Evolutionary conservation across 37 sponge, comb jelly and placozoan genomes (phyloP).

Genomic region (Petrosia ficiformis): DNA sequence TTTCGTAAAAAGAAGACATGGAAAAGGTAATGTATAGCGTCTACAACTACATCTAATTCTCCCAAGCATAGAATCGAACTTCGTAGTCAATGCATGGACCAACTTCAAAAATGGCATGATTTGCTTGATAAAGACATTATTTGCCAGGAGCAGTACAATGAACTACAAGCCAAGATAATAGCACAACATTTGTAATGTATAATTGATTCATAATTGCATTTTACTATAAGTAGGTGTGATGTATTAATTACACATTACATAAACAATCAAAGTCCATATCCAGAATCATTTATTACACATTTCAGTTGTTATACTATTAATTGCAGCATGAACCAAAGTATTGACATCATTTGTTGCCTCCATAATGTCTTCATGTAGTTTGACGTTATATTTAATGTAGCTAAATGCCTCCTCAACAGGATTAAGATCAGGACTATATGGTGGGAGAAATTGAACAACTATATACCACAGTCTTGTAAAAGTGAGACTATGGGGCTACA

Average conservation of each 20-base stretch:
- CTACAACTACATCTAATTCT: too few relatives aligned
- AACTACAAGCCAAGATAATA: constrained; percentile 19
- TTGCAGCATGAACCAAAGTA: constrained; percentile 1
- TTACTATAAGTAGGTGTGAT: background rate
- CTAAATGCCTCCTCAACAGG: constrained; percentile 41
- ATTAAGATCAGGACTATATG: constrained; percentile 24
- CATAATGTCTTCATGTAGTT: constrained; percentile 24
- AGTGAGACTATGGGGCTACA: background rate
- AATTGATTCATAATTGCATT: background rate
- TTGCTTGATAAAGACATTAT: constrained; percentile 21
- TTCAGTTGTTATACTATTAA: background rate
- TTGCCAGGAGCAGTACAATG: background rate
- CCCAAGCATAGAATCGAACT: background rate
- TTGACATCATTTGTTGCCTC: constrained; percentile 1
- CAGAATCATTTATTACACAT: constrained; percentile 10
- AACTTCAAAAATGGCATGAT: constrained; percentile 7
- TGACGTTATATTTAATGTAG: constrained; percentile 19
- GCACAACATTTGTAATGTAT: background rate
- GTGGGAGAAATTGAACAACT: constrained; percentile 13
- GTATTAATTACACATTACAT: background rate
- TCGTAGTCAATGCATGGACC: background rate
- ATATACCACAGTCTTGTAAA: constrained; percentile 20
- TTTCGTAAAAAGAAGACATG: constrained; percentile 13
- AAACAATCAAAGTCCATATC: background rate
- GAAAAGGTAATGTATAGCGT: too few relatives aligned